These are phyloP conservation scores for Thera obeliscata DNA, from an alignment of 2,888 invertebrate species.

Conservation along the genomic window DNA sequence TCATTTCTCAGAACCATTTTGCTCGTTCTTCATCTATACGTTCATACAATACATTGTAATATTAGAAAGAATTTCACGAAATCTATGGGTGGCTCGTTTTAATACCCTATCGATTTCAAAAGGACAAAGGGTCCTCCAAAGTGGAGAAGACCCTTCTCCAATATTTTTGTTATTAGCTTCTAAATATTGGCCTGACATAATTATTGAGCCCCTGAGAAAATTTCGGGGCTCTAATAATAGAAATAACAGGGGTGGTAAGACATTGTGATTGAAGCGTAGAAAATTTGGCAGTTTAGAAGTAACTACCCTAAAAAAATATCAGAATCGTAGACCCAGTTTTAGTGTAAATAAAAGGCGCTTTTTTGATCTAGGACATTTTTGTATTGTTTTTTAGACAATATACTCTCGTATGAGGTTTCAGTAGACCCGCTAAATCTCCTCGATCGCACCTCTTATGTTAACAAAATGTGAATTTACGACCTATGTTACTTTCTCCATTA, in stretches of 20 bases:
- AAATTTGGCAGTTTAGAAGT: no score
- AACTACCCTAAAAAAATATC: no score
- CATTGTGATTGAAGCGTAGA: neutral
- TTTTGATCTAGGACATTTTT: no score
- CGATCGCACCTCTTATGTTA: slow-evolving; percentile 57
- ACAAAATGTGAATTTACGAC: slow-evolving; percentile 49
- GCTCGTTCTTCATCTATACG: no score
- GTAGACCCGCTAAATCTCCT: slow-evolving; percentile 62
- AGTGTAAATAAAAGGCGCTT: no score
- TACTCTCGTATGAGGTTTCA: no score
- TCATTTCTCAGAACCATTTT: no score
- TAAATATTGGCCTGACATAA: slow-evolving; percentile 61
- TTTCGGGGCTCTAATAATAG: slow-evolving; percentile 49
- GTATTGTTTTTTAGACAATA: no score
- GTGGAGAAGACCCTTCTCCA: slow-evolving; percentile 45
- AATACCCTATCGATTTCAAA: slow-evolving; percentile 50
- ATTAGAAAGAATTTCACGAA: no score
- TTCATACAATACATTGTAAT: no score
- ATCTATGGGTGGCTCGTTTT: neutral
- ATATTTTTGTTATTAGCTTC: slow-evolving; percentile 66
- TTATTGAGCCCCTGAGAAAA: slow-evolving; percentile 51
- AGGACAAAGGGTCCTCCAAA: slow-evolving; percentile 47
- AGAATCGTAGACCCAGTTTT: no score
- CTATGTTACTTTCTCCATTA: slow-evolving; percentile 7
- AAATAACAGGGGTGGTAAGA: slow-evolving; percentile 38